phyloP scores from a whole-genome alignment of 2,888 invertebrate species.

The Limenitis camilla region DNA sequence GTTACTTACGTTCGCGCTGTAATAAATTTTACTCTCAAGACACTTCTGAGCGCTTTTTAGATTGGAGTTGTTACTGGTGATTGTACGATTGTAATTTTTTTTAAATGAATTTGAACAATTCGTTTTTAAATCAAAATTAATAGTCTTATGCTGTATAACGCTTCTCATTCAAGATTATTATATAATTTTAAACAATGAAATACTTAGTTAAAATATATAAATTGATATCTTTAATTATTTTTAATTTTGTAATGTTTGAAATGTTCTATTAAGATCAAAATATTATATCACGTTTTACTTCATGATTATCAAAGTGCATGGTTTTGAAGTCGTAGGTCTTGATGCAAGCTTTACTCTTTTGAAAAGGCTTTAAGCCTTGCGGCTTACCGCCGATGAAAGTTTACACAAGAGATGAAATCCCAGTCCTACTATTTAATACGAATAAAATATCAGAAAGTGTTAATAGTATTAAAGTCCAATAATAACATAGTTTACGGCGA shows the following conservation, averaged over 20 bases:
- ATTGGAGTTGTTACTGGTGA: background rate
- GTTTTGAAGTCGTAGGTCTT: conserved; percentile 18
- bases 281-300: conserved; percentile 33
- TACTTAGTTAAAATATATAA: too few relatives aligned
- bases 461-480: too few relatives aligned
- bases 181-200: too few relatives aligned
- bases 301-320: conserved; percentile 25
- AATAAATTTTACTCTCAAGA: background rate
- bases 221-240: too few relatives aligned
- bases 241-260: too few relatives aligned
- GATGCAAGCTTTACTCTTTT: conserved; percentile 23
- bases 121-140: too few relatives aligned
- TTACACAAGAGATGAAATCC: conserved; percentile 56
- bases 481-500: too few relatives aligned
- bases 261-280: background rate
- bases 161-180: too few relatives aligned
- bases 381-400: conserved; percentile 55
- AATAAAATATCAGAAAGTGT: too few relatives aligned
- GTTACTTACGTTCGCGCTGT: conserved; percentile 20
- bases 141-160: too few relatives aligned
- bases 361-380: conserved; percentile 34
- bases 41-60: background rate
- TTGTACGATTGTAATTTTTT: too few relatives aligned
- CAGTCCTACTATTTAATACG: background rate
- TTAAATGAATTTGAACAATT: too few relatives aligned